Base-by-base conservation (phyloP, 2,797 vertebrate genomes). In the Paedocypris micromegethes region DNA sequence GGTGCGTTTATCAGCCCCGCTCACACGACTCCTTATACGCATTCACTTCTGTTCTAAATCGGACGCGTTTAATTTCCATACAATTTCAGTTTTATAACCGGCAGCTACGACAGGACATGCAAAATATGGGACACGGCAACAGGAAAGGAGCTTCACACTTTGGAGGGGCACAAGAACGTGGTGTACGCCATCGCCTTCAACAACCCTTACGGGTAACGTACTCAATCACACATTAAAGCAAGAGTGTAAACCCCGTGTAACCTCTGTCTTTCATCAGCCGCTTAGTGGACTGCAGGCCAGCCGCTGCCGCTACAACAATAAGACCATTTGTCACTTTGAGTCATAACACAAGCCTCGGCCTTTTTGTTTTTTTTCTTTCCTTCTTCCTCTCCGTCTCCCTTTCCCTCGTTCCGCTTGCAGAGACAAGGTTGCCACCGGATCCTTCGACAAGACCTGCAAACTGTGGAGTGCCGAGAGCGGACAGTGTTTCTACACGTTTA, bases 51-150 rank as follows among this genome's bases (percentile, higher is more conserved):
- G 66, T 37, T 66, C 9, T 50, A 7, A 52, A 40, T 56, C 54
- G 23, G 23, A 48, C 2, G 42, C 0, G 2, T 39, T 65, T 56
- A 72, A 0, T 47, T 2, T 9, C 49, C 71, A 1, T 58, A 57
- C 60, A 60, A 68, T 72, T 79, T 73, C 79, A 98, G 96, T 72
- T 97, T 98, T 78, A 93, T 98, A 81, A 98, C 96, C n/a, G 96
- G 94, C 63, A 98, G 96, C 87, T 98, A 98, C 64, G 96, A 99
- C 72, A 92, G 95, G 81, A 98, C 95, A 0, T 99, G 96, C 76
- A 93, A 92, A 83, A 79, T 99, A 23, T 98, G 96, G 96, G 93
- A 98, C 82, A 98, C 94, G 0, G 83, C 85, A 1, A 92, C 93
- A 0, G 93, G 93, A 78, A 87, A 90, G 48, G 92, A 94, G 70